These are phyloP conservation scores for Gambelia wislizenii DNA, from an alignment of 2,797 vertebrate species.

Conservation along the genomic window DNA sequence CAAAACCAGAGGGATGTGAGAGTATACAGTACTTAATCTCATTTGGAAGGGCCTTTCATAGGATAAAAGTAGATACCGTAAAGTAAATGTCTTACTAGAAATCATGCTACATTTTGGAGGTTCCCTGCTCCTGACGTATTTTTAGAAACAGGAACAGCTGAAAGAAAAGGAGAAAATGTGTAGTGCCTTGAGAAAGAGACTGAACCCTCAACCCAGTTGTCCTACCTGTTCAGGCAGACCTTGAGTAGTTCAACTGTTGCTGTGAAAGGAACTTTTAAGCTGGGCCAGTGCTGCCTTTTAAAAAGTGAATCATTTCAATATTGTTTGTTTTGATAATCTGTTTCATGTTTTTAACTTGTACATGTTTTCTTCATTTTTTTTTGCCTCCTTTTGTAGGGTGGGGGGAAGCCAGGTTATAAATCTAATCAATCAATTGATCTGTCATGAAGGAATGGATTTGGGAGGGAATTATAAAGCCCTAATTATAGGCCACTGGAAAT, in stretches of 20 bases:
- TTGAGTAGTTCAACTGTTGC: neutral
- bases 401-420: neutral
- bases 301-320: too few relatives aligned
- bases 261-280: too few relatives aligned
- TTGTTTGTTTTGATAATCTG: too few relatives aligned
- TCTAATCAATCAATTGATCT: neutral
- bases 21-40: neutral
- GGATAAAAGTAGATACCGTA: neutral
- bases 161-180: neutral
- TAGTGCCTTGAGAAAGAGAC: neutral
- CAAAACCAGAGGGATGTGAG: neutral
- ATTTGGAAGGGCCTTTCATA: neutral
- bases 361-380: too few relatives aligned
- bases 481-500: neutral
- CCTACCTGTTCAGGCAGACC: neutral
- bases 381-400: neutral
- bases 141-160: neutral
- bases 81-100: neutral
- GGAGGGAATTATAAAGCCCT: neutral
- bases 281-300: too few relatives aligned
- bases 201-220: neutral
- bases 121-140: neutral
- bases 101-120: neutral
- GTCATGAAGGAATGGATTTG: neutral
- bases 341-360: too few relatives aligned